Evolutionary conservation across 2,113 vertebrate species (phyloP), one percentile per base, ranked within the genome.

Genomic region (Bolborhynchus lineola): DNA sequence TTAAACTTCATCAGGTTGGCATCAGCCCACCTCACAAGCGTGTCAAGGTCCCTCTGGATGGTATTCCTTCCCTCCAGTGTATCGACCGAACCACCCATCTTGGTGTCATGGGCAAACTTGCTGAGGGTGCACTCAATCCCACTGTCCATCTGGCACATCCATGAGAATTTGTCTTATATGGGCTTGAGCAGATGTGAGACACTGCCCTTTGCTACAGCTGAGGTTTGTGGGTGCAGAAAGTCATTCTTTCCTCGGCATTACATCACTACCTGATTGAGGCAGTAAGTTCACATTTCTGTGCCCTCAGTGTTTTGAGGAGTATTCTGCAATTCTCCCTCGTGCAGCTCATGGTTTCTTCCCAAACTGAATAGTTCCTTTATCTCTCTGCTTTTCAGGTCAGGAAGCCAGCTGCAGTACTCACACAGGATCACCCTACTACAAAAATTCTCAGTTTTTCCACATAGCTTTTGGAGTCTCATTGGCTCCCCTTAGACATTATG

Each of bases 211-310:
- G 24, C 7, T 60, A 41, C 21, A 80, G 18, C 20, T 77, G 12
- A 11, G 35, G 67, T 80, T 62, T 55, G 35, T 50, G 4, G 7
- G 44, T 46, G 16, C 14, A 60, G 57, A 63, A 79, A 68, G 23
- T 65, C 0, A 1, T 50, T 35, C 0, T 4, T 72, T 71, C 16
- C 21, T 50, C 10, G 62, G 57, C 26, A 28, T 55, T 60, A 9
- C 39, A 8, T n/a, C 31, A 17, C 37, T 46, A 62, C 37, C 60
- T 87, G 19, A 21, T 6, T 6, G 28, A 87, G 21, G 55, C 18
- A 44, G 12, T 39, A 50, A 82, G 20, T 41, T 25, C 47, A 42
- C 4, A 6, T 55, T 65, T 62, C 57, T 88, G 17, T 64, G 13
- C 55, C 60, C 57, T 71, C 50, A 16, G 20, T n/a, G 13, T 47